These are phyloP conservation scores for Malacoraja senta DNA, from an alignment of 2,797 vertebrate genomes.

Conservation along the genomic window DNA sequence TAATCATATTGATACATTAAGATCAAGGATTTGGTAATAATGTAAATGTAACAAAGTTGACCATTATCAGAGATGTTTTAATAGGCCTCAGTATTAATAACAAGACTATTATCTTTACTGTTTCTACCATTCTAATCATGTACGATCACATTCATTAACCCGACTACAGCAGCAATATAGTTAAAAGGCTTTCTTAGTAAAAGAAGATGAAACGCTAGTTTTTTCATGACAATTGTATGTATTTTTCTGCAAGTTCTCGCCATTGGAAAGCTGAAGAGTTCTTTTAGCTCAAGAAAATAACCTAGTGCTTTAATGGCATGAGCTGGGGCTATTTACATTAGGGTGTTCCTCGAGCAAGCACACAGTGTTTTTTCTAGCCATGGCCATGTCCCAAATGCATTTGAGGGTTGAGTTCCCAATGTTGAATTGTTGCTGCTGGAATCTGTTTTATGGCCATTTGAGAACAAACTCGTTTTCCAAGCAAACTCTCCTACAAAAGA, in stretches of 20 bases:
- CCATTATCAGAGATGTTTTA: too few relatives aligned
- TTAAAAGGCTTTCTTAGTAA: background rate
- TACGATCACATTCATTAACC: background rate
- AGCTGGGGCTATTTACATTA: background rate
- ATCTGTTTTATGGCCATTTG: background rate
- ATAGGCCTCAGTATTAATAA: background rate
- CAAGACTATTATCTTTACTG: background rate
- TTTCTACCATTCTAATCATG: background rate
- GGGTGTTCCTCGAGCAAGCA: background rate
- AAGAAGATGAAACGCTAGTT: background rate
- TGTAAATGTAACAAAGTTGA: background rate
- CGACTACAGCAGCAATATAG: too few relatives aligned
- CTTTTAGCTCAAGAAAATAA: background rate
- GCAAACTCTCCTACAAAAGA: background rate
- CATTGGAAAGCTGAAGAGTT: background rate
- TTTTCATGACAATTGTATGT: too few relatives aligned
- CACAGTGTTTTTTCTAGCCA: background rate
- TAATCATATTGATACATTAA: background rate
- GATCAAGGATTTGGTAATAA: background rate
- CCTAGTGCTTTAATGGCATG: background rate
- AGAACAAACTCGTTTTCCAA: background rate
- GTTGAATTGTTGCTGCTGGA: background rate
- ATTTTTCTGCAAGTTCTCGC: background rate
- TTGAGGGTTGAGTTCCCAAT: background rate
- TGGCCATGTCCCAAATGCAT: background rate